These are phyloP conservation scores for Euzetes globulus DNA, from an alignment of 2,888 invertebrate species.

Conservation along the genomic window DNA sequence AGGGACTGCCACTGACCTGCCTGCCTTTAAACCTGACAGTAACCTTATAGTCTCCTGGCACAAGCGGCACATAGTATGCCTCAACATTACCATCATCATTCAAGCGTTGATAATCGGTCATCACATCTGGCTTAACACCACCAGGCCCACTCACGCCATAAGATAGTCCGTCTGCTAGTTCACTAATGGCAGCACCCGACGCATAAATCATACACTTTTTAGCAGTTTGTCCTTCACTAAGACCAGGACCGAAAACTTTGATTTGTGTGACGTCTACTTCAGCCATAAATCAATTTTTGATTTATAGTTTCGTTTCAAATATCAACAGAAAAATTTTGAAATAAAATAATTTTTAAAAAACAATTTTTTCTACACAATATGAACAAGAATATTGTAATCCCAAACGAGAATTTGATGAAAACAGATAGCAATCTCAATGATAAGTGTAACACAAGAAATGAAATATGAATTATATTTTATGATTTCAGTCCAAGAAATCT, in stretches of 20 bases:
- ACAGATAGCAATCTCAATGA: too few relatives aligned
- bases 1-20: constrained; percentile 22
- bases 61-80: constrained; percentile 10
- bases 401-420: too few relatives aligned
- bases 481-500: too few relatives aligned
- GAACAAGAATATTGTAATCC: too few relatives aligned
- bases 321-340: too few relatives aligned
- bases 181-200: neutral
- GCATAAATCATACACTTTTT: neutral
- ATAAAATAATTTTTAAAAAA: too few relatives aligned
- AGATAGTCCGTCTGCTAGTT: neutral
- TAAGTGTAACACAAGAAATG: too few relatives aligned
- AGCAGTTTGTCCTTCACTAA: neutral
- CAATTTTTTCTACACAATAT: too few relatives aligned
- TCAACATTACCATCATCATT: constrained; percentile 9
- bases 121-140: neutral
- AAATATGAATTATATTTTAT: too few relatives aligned
- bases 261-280: constrained; percentile 8
- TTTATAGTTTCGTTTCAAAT: neutral
- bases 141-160: neutral
- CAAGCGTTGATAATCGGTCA: neutral
- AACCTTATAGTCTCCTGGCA: constrained; percentile 32
- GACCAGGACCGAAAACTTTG: neutral
- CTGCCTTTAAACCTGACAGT: neutral
- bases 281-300: neutral